Evolutionary conservation across 1,140 invertebrate species (phyloP).

Genomic region (Halesus radiatus): DNA sequence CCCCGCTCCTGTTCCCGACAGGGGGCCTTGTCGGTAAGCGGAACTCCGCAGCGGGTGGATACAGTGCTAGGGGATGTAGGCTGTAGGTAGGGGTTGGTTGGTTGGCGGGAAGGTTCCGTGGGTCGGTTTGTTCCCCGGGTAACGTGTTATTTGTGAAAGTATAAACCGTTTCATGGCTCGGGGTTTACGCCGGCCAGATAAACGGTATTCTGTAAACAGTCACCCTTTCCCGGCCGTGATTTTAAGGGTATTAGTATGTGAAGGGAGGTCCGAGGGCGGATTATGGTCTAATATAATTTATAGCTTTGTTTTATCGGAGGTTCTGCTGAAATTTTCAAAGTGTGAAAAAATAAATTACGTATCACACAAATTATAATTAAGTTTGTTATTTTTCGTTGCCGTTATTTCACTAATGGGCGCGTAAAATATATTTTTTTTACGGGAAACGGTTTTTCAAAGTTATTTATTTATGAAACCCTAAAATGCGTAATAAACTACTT

Average conservation of each 20-base stretch:
- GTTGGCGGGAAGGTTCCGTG: too few species aligned
- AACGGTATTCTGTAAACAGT: conserved; percentile 20
- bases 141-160: conserved; percentile 11
- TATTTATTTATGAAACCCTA: too few species aligned
- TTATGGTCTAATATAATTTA: conserved; percentile 19
- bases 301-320: conserved; percentile 1
- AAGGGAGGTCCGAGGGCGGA: conserved; percentile 1
- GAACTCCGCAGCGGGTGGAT: too few species aligned
- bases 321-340: neutral
- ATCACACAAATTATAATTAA: neutral
- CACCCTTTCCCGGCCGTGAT: conserved; percentile 13
- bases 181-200: conserved; percentile 5
- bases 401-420: too few species aligned
- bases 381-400: too few species aligned
- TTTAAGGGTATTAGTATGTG: conserved; percentile 20
- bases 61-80: too few species aligned
- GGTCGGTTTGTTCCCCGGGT: neutral
- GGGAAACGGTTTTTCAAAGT: too few species aligned
- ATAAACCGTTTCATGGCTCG: conserved; percentile 5
- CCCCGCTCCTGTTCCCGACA: too few species aligned
- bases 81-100: too few species aligned
- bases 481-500: too few species aligned
- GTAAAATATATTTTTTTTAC: too few species aligned
- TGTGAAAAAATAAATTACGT: neutral
- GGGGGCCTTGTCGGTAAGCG: too few species aligned